Evolutionary conservation across 2,797 vertebrate genomes (phyloP).

Genomic region (Ara ararauna): DNA sequence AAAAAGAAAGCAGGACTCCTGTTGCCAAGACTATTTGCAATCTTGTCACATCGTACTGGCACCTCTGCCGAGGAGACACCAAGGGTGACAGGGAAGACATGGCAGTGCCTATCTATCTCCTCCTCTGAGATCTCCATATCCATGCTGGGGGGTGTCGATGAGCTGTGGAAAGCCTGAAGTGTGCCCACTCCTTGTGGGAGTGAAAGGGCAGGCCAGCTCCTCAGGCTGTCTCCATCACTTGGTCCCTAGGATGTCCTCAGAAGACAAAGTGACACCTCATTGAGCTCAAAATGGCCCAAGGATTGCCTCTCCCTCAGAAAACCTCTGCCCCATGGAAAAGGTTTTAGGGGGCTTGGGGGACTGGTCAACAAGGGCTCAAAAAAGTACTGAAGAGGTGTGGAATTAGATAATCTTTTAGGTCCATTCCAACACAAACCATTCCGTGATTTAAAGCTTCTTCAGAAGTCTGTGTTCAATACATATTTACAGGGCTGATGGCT

Average conservation of each 20-base stretch:
- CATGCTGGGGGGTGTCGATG: neutral
- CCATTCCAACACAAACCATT: neutral
- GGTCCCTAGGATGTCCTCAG: fast-evolving
- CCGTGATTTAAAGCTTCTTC: neutral
- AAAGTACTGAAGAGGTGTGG: neutral
- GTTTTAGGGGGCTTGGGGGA: fast-evolving
- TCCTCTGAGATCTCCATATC: neutral
- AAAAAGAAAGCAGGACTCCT: neutral
- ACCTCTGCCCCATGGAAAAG: neutral
- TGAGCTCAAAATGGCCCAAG: neutral
- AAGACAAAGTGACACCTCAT: neutral
- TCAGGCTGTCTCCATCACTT: neutral
- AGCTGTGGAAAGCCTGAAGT: neutral
- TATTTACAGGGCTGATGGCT: neutral
- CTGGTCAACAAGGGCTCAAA: neutral
- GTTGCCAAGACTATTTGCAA: conserved; percentile 7
- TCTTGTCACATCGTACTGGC: neutral
- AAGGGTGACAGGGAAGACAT: neutral
- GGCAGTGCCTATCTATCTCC: neutral
- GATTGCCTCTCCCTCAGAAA: neutral
- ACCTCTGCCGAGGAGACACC: neutral
- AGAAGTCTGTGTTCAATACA: neutral
- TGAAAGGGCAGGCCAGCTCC: neutral
- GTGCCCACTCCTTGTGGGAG: fast-evolving
- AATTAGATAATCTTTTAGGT: neutral